Evolutionary conservation across 1,140 invertebrate genomes (phyloP).

Genomic region (Bombus affinis): DNA sequence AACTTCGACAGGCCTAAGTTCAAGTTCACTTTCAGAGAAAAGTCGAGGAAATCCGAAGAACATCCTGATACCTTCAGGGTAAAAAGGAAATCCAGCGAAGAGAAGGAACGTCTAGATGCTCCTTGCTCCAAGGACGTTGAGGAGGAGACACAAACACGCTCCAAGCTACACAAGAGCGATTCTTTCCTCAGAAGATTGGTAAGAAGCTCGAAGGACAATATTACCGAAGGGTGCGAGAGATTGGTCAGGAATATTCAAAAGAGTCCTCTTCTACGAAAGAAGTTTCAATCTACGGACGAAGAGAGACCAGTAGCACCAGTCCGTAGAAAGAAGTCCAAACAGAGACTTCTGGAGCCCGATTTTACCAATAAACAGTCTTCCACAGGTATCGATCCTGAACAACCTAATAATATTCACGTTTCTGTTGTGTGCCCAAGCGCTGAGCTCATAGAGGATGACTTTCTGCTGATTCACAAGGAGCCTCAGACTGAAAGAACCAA

Average conservation of each 20-base stretch:
- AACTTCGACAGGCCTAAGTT: constrained; percentile 15
- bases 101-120: neutral
- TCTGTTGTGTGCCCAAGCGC: neutral
- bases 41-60: neutral
- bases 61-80: neutral
- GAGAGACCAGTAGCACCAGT: constrained; percentile 66
- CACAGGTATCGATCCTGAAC: neutral
- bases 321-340: constrained; percentile 34
- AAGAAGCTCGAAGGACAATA: constrained; percentile 67
- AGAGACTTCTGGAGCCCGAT: neutral
- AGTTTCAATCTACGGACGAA: constrained; percentile 54
- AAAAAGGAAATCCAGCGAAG: neutral
- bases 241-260: constrained; percentile 72
- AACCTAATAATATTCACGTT: neutral
- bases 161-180: constrained; percentile 43
- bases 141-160: neutral
- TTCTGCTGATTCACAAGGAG: neutral
- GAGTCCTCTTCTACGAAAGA: constrained; percentile 61
- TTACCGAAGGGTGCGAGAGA: constrained; percentile 66
- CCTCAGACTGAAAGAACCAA: neutral
- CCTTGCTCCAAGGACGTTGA: neutral
- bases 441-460: neutral
- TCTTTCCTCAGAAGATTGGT: constrained; percentile 72
- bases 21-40: constrained; percentile 25
- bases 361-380: neutral